These are phyloP conservation scores for Tiliqua scincoides DNA, from an alignment of 2,113 vertebrate species.

Conservation along the genomic window DNA sequence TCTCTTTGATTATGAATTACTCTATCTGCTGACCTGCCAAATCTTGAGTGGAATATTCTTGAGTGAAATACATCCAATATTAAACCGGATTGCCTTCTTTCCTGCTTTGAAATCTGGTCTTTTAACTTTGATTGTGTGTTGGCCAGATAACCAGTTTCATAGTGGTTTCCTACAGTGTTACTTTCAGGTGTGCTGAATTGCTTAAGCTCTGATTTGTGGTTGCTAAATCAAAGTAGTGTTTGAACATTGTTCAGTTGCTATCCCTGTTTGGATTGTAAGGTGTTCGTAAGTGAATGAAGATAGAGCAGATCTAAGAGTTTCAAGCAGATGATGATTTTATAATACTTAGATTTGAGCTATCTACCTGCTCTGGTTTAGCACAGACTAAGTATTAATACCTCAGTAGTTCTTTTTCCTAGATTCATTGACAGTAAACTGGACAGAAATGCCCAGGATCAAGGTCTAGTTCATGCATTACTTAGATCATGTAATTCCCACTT, in stretches of 20 bases:
- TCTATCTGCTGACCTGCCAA: neutral
- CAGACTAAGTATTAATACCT: neutral
- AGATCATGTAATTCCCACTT: neutral
- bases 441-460: neutral
- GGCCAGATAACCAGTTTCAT: neutral
- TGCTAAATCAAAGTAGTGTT: neutral
- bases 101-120: neutral
- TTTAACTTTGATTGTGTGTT: neutral
- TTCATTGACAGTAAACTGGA: neutral
- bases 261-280: neutral
- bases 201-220: neutral
- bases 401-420: neutral
- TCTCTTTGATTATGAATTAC: slow-evolving; percentile 4
- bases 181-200: neutral
- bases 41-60: neutral
- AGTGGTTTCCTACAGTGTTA: neutral
- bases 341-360: neutral
- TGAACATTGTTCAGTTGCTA: neutral
- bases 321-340: no score
- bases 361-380: neutral
- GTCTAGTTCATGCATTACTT: neutral
- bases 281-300: neutral
- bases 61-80: neutral
- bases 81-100: neutral
- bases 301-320: neutral